Base-by-base conservation (phyloP, 2,888 invertebrate genomes). In the Tachina fera region DNA sequence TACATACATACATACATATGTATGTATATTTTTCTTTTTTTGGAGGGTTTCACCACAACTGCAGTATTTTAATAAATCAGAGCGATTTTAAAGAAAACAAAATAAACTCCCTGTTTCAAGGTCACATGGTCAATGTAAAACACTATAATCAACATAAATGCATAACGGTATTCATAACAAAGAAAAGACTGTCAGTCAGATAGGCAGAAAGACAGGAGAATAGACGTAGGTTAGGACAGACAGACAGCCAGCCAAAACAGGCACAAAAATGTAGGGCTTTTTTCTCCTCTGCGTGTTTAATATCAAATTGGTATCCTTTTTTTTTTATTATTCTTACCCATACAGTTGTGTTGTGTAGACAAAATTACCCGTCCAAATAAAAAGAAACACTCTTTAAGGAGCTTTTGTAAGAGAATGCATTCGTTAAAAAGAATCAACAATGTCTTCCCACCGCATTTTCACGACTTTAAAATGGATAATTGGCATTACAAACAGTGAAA, bases 111-210 rank as follows among this genome's bases (percentile, higher is more conserved):
- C 31, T 31, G 53, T 83, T 86, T 86, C 86, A 86, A 86, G 86
- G 86, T 86, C 86, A 86, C 76, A 65, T 86, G 83, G 86, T 86
- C 86, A 86, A 86, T 86, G 86, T 51, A 86, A 86, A 76, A 77
- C 81, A 61, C 77, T 86, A 83, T 86, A 86, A 83, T 86, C 83
- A 86, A 80, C 86, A 86, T 86, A 83, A 86, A 86, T 86, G 61
- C 86, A 86, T 83, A 86, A 86, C 86, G 86, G 86, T 86, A 67
- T 19, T 53, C 31, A 53, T 16, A 43, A 16, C 70, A 22, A 16
- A 22, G 9, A 13, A 67, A 47, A 67, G 31, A 43, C 19, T 61
- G 63, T 39, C 53, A 31, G 9, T 41, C 56, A n/a, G 45, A 51
- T 45, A 16, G 13, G 22, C 9, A 9, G n/a, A 49, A 39, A n/a